phyloP scores from a whole-genome alignment of 2,113 vertebrate species.

The Erpornis zantholeuca region DNA sequence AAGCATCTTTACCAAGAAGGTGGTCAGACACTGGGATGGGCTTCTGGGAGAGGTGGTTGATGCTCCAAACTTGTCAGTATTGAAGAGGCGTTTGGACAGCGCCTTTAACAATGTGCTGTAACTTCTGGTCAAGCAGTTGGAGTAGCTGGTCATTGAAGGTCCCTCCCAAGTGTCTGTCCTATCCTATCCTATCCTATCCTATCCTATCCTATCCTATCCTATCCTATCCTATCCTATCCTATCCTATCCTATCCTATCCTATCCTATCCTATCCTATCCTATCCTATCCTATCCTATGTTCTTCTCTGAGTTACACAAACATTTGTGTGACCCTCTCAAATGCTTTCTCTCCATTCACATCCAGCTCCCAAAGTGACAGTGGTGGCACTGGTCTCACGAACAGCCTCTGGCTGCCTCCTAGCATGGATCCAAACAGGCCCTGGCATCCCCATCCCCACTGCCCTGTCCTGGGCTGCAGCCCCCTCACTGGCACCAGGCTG shows the following conservation, averaged over 20 bases:
- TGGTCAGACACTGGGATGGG: not conserved
- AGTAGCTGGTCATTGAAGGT: not conserved
- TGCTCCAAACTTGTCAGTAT: not conserved
- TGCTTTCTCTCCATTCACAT: accelerated
- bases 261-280: accelerated
- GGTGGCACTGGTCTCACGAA: not conserved
- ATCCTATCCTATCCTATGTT: not conserved
- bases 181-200: accelerated
- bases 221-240: not conserved
- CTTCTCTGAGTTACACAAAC: not conserved
- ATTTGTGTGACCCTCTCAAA: not conserved
- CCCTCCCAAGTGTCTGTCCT: not conserved
- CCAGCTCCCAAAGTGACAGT: not conserved
- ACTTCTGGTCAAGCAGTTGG: not conserved
- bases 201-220: not conserved
- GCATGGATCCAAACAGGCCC: not conserved
- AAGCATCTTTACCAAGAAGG: not conserved
- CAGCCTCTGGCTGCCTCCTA: not conserved
- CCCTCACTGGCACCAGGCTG: not conserved
- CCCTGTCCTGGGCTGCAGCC: not conserved
- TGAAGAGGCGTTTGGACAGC: not conserved
- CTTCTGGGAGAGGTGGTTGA: not conserved
- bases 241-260: accelerated
- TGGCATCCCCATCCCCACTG: not conserved
- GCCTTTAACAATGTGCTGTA: not conserved